A percentile compares a stretch with the other conserved stretches of the same genome.
Evolutionary conservation across 2,113 vertebrate genomes (phyloP).

Genomic region (Mus musculus): DNA sequence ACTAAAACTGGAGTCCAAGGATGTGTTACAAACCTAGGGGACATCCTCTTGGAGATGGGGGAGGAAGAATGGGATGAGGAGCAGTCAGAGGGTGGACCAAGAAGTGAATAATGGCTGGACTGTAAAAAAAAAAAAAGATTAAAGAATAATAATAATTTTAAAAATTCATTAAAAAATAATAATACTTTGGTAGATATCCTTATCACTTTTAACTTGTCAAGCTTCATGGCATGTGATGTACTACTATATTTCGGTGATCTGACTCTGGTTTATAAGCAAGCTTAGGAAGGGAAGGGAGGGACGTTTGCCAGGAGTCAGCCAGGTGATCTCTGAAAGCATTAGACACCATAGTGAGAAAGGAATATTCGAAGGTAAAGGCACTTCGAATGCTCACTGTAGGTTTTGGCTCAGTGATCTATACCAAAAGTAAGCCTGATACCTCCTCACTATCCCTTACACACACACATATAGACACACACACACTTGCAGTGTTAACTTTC

Average conservation of each 20-base stretch:
- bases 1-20: no score
- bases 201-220: neutral
- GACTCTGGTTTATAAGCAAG: neutral
- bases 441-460: neutral
- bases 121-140: no score
- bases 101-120: no score
- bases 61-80: no score
- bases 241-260: neutral
- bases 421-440: neutral
- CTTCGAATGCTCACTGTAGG: neutral
- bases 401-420: neutral
- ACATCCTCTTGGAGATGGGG: no score
- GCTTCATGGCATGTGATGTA: neutral
- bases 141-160: no score
- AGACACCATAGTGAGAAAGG: neutral
- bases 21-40: no score
- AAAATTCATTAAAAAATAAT: neutral
- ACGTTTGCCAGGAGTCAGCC: neutral
- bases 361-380: rapidly evolving
- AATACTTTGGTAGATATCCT: neutral
- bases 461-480: neutral
- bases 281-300: neutral
- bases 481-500: neutral
- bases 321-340: neutral
- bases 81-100: no score